A percentile compares a stretch with the other conserved stretches of the same genome.
phyloP scores from a whole-genome alignment of 2,797 vertebrate species.

The Oreonectes daqikongensis region DNA sequence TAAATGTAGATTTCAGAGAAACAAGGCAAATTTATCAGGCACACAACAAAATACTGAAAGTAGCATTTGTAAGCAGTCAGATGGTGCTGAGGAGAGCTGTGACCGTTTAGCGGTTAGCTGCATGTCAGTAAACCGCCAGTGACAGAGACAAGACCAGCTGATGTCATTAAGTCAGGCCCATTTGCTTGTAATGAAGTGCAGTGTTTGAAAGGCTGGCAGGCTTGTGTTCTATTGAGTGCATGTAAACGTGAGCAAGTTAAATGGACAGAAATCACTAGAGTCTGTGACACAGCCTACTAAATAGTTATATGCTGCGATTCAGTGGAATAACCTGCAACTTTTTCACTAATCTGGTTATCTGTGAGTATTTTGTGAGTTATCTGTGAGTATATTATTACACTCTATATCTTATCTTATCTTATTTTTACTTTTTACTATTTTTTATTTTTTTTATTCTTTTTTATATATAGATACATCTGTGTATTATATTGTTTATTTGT shows the following conservation, averaged over 20 bases:
- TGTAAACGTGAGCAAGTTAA: not conserved
- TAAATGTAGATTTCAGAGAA: not conserved
- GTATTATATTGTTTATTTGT: too few species aligned
- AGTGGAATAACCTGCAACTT: not conserved
- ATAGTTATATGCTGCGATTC: not conserved
- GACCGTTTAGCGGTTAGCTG: not conserved
- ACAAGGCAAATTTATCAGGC: not conserved
- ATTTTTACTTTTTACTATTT: too few species aligned
- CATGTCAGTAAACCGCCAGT: slow-evolving; percentile 29
- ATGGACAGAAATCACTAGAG: not conserved
- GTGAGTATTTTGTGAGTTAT: too few species aligned
- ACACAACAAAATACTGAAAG: slow-evolving; percentile 1
- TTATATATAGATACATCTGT: too few species aligned
- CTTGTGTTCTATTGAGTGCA: not conserved
- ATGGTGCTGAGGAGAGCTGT: slow-evolving; percentile 6
- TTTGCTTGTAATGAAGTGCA: slow-evolving; percentile 53
- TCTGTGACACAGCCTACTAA: not conserved
- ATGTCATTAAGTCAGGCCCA: slow-evolving; percentile 45
- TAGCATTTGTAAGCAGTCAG: not conserved
- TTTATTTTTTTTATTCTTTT: too few species aligned
- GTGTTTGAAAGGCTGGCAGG: slow-evolving; percentile 22
- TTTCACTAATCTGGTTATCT: not conserved
- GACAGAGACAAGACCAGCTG: slow-evolving; percentile 24
- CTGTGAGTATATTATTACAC: too few species aligned
- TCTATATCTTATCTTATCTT: too few species aligned